A percentile compares a stretch with the other conserved stretches of the same genome.
These are phyloP conservation scores for Pedetes capensis DNA, from an alignment of 2,113 vertebrate genomes.

Conservation along the genomic window DNA sequence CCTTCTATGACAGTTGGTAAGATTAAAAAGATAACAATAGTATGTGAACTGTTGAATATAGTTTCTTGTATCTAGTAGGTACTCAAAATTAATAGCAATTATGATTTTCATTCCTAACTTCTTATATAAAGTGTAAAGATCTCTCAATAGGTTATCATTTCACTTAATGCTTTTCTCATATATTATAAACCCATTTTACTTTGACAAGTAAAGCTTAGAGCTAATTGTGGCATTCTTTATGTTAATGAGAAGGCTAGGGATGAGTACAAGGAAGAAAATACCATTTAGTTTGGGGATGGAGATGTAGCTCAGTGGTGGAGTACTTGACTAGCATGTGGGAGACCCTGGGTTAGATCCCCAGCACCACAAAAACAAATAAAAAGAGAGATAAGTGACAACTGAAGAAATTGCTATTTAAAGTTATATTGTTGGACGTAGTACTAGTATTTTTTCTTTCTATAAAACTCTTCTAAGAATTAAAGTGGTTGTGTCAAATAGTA, in stretches of 20 bases:
- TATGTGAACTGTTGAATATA: neutral
- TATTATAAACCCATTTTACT: neutral
- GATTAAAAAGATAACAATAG: neutral
- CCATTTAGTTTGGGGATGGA: neutral
- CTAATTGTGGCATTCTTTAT: neutral
- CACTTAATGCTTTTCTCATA: neutral
- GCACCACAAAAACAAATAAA: neutral
- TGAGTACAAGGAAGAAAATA: neutral
- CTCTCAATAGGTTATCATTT: neutral
- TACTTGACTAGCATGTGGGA: neutral
- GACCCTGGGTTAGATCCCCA: neutral
- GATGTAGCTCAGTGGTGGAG: neutral
- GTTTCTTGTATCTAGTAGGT: neutral
- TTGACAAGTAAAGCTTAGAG: neutral
- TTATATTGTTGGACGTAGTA: neutral
- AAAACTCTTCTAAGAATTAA: constrained; percentile 16
- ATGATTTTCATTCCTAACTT: constrained; percentile 5
- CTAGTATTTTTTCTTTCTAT: neutral
- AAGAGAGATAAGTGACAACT: neutral
- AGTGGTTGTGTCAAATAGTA: neutral
- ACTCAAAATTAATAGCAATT: neutral
- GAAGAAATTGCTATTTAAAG: neutral
- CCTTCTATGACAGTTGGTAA: neutral
- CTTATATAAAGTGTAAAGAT: neutral
- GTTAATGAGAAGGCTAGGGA: neutral